Percentiles rank a stretch among this genome's conserved stretches.
Evolutionary conservation across 2,888 invertebrate species (phyloP).

Genomic region (Yponomeuta cagnagella): DNA sequence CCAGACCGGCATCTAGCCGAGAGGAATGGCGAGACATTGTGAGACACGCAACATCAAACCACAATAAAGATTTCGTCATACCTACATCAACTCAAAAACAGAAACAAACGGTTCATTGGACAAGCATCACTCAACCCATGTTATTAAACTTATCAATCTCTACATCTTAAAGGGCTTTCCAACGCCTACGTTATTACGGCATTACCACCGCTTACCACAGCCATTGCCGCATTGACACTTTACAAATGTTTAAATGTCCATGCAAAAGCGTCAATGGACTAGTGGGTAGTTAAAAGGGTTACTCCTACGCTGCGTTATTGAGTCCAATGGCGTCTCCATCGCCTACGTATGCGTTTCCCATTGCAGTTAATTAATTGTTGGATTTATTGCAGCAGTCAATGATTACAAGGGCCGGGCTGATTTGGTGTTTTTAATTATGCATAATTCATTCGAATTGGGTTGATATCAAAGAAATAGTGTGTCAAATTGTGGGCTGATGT

Average conservation of each 20-base stretch:
- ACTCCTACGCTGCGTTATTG: background rate
- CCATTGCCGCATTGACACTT: background rate
- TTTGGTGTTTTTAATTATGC: background rate
- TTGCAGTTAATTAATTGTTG: background rate
- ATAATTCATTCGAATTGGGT: background rate
- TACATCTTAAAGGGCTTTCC: background rate
- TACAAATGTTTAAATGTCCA: background rate
- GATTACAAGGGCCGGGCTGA: background rate
- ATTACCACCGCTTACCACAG: background rate
- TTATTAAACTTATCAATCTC: constrained; percentile 3
- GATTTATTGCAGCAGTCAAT: background rate
- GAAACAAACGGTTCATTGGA: background rate
- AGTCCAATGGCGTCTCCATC: background rate
- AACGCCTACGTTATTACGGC: background rate
- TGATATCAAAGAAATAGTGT: background rate
- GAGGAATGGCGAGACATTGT: no score
- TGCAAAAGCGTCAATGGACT: background rate
- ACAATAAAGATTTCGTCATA: background rate
- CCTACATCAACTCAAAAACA: background rate
- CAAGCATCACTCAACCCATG: background rate
- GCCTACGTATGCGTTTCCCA: background rate
- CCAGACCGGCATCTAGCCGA: no score
- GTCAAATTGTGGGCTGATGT: background rate
- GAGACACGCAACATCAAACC: no score
- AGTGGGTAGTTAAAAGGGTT: background rate